Percentiles rank a stretch among this genome's conserved stretches.
These are phyloP conservation scores for Tyto alba DNA, from an alignment of 2,113 vertebrate genomes.

Conservation along the genomic window DNA sequence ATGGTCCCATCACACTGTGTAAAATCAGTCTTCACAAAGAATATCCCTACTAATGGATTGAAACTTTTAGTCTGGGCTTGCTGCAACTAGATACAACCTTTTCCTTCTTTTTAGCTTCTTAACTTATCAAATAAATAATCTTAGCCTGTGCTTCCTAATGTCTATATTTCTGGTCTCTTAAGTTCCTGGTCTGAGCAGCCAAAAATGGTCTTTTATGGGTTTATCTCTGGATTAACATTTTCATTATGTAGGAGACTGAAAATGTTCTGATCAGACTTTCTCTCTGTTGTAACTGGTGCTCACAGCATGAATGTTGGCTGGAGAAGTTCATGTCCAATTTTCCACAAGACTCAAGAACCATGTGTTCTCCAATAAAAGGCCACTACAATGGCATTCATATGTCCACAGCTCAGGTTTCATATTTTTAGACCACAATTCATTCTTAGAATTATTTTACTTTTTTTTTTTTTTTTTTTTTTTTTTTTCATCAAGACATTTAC, in stretches of 20 bases:
- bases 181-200: neutral
- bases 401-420: neutral
- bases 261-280: neutral
- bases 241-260: neutral
- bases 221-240: neutral
- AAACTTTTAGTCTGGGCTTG: neutral
- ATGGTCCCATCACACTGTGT: neutral
- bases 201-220: neutral
- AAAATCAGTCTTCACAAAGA: neutral
- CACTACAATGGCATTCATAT: neutral
- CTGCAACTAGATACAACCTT: neutral
- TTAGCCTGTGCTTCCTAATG: neutral
- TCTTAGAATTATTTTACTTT: neutral
- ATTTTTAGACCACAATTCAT: neutral
- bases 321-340: fast-evolving
- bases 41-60: neutral
- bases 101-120: neutral
- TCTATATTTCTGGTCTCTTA: neutral
- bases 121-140: neutral
- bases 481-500: neutral
- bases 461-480: neutral
- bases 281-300: neutral
- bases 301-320: neutral
- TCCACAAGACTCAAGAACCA: neutral
- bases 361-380: neutral